These are phyloP conservation scores for Odontesthes bonariensis DNA, from an alignment of 2,113 vertebrate species.

Conservation along the genomic window DNA sequence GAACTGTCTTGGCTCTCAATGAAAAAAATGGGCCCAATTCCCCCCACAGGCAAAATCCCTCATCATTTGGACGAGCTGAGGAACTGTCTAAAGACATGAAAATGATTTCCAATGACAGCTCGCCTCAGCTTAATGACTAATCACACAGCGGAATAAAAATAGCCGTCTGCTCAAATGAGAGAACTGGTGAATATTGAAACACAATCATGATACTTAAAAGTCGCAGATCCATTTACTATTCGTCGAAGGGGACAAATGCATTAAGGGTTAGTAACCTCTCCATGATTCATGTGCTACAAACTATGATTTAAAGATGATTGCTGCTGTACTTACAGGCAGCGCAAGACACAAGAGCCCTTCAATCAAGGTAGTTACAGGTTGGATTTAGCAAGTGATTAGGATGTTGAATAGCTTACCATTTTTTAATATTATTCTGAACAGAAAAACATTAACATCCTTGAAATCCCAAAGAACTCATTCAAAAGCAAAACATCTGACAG, in stretches of 20 bases:
- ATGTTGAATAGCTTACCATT: conserved; percentile 24
- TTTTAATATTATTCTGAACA: conserved; percentile 7
- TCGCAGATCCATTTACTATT: conserved; percentile 54
- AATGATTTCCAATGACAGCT: conserved; percentile 80
- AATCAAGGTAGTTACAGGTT: conserved; percentile 61
- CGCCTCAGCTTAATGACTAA: conserved; percentile 77
- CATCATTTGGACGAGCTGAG: conserved; percentile 70
- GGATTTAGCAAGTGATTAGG: conserved; percentile 38
- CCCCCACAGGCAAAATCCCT: conserved; percentile 69
- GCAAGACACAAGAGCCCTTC: conserved; percentile 69
- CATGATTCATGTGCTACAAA: conserved; percentile 63
- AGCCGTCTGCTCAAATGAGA: conserved; percentile 57
- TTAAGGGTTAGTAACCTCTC: conserved; percentile 48
- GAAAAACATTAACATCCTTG: conserved; percentile 10
- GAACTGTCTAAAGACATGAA: conserved; percentile 74
- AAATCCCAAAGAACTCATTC: conserved; percentile 6
- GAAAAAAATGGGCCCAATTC: conserved; percentile 68
- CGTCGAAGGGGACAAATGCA: conserved; percentile 52
- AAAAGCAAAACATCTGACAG: neutral
- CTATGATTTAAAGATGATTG: conserved; percentile 68
- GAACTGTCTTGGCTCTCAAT: conserved; percentile 71
- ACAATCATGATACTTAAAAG: conserved; percentile 53
- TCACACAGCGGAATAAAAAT: conserved; percentile 72
- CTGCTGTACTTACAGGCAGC: conserved; percentile 53
- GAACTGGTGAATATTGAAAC: conserved; percentile 61